Evolutionary conservation across 2,113 vertebrate genomes (phyloP), one percentile per base, ranked within the genome.

Genomic region (Pristiophorus japonicus): DNA sequence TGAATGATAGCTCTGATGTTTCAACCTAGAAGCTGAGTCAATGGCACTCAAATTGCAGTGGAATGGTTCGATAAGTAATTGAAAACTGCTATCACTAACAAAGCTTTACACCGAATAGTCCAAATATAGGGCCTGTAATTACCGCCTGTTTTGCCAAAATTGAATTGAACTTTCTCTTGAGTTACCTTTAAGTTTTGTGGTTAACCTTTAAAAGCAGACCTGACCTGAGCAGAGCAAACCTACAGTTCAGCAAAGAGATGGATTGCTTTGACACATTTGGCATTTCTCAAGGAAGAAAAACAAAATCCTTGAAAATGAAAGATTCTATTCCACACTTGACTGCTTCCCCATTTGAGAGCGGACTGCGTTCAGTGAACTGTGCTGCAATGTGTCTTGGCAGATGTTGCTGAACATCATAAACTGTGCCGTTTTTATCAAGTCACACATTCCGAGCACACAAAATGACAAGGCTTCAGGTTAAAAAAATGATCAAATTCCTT

Each of bases 401-500:
- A 92, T 63, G 59, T 63, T 92, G 59, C 88, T 92, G 88, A 92
- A 92, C n/a, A 63, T 62, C 38, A 38, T 62, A 63, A 92, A 38
- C 88, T 63, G 59, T 4, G 38, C 88, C 65, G 87, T 62, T 92
- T 92, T 87, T 20, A 92, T 92, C 88, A 92, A 65, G 55, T 92
- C 59, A 63, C 88, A 92, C 88, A 92, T 10, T 63, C 34, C 24
- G 59, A 38, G 88, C 59, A 65, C 14, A 92, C 38, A 92, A 92
- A 92, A 92, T 91, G 88, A 92, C 88, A 92, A 92, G 88, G 88
- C 20, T 92, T 92, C 88, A 63, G 88, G 55, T 63, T 63, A 92
- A 92, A 92, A 92, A 81, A 92, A 92, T 92, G 16, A 92, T 92
- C 34, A 92, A 38, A 38, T 92, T 63, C 62, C 88, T 92, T 92